Conservation (phyloP, 2,113 vertebrate genomes). For the Gracilinanus agilis region DNA sequence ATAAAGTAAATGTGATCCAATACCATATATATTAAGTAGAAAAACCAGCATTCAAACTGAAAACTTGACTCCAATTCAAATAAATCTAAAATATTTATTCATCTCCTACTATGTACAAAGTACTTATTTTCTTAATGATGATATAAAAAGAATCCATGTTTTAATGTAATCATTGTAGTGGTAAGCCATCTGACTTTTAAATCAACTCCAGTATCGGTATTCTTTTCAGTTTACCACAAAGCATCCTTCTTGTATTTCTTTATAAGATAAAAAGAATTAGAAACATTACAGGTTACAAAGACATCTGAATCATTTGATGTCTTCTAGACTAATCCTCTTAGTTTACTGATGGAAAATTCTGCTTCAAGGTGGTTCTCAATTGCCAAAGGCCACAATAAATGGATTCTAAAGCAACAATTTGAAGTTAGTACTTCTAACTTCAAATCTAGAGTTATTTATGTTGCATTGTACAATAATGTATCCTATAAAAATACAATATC, state of each 20-base stretch:
- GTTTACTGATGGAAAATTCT: background rate
- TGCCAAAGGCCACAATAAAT: background rate
- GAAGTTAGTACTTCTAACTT: background rate
- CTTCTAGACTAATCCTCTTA: background rate
- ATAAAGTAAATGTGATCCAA: background rate
- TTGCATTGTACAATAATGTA: background rate
- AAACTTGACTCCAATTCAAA: background rate
- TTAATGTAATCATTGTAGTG: background rate
- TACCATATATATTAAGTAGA: background rate
- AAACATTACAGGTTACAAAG: background rate
- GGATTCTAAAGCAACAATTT: background rate
- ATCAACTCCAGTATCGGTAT: background rate
- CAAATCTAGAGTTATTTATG: background rate
- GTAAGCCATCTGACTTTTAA: background rate
- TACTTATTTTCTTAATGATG: background rate
- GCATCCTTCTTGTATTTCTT: background rate
- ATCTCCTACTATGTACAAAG: background rate
- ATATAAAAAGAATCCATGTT: background rate
- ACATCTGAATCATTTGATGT: background rate
- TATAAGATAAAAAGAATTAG: background rate
- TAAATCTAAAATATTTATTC: background rate
- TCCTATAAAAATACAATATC: background rate
- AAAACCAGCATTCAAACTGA: background rate
- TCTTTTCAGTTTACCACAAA: background rate
- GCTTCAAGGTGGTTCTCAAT: background rate